Percentiles rank a stretch among this genome's conserved stretches.
phyloP scores from a whole-genome alignment of 2,113 vertebrate species.

The Spilogale gracilis region DNA sequence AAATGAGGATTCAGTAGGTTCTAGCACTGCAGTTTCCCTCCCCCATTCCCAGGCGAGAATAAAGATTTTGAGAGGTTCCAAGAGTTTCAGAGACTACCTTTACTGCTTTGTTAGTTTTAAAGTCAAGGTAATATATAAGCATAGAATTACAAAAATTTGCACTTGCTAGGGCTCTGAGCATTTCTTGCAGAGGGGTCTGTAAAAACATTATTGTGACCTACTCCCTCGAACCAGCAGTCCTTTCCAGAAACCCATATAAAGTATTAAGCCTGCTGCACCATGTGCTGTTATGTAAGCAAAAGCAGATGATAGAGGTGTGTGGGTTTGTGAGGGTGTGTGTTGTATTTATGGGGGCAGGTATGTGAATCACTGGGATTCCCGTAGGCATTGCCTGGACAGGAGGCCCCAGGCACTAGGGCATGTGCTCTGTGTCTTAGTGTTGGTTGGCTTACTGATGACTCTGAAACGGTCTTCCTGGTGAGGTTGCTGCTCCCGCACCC shows the following conservation, averaged over 20 bases:
- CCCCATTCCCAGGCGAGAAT: neutral
- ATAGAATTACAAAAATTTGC: neutral
- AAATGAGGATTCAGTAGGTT: neutral
- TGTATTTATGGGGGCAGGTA: conserved; percentile 58
- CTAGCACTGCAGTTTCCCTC: accelerated
- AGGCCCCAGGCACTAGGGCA: neutral
- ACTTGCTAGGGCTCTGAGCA: neutral
- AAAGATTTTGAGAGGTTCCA: neutral
- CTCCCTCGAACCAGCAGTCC: neutral
- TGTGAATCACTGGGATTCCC: conserved; percentile 58
- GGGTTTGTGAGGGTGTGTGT: conserved; percentile 73
- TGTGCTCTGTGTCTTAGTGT: neutral
- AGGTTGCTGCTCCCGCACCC: neutral
- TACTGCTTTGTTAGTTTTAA: neutral
- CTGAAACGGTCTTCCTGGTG: neutral
- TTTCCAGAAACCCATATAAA: conserved; percentile 43
- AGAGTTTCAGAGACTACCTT: neutral
- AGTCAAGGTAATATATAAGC: neutral
- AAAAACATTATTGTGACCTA: neutral
- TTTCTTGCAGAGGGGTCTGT: neutral
- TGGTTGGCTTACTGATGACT: neutral
- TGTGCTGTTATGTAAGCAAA: conserved; percentile 83
- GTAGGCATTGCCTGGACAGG: neutral
- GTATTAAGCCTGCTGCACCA: conserved; percentile 8
- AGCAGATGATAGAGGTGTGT: conserved; percentile 56